phyloP scores from a whole-genome alignment of 1,140 invertebrate genomes.

The Caerostris extrusa region DNA sequence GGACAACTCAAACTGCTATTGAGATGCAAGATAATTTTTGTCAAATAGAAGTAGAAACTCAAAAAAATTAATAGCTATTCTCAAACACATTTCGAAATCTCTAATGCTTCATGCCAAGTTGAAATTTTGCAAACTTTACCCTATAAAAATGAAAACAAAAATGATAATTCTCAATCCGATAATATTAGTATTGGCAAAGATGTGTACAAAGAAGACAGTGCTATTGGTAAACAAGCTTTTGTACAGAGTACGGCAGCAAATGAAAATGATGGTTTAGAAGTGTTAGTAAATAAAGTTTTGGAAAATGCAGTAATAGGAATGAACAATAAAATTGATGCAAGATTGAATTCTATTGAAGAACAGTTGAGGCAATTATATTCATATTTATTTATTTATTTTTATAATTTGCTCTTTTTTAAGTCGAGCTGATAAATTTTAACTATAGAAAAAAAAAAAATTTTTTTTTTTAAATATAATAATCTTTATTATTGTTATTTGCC shows the following conservation, averaged over 20 bases:
- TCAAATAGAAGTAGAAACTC: conserved; percentile 23
- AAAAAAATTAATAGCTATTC: background rate
- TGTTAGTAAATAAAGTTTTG: conserved; percentile 38
- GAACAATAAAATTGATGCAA: conserved; percentile 53
- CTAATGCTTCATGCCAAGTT: conserved; percentile 37
- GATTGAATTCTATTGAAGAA: conserved; percentile 62
- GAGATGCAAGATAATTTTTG: conserved; percentile 38
- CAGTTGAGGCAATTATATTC: conserved; percentile 25
- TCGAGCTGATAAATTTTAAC: background rate
- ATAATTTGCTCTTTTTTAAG: background rate
- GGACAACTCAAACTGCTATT: background rate
- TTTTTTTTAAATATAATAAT: background rate
- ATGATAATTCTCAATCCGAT: background rate
- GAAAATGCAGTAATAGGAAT: conserved; percentile 36
- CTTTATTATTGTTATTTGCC: no score
- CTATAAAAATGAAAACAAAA: background rate
- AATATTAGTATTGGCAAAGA: background rate
- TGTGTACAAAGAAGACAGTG: no score
- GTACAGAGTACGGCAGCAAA: background rate
- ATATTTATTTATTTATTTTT: background rate
- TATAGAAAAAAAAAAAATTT: background rate
- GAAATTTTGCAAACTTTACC: background rate
- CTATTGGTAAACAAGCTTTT: background rate
- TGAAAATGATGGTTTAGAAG: conserved; percentile 9
- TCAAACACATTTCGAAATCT: conserved; percentile 24